A percentile compares a stretch with the other conserved stretches of the same genome.
Conservation (phyloP, 2,888 invertebrate genomes). For the Germaria angustata region DNA sequence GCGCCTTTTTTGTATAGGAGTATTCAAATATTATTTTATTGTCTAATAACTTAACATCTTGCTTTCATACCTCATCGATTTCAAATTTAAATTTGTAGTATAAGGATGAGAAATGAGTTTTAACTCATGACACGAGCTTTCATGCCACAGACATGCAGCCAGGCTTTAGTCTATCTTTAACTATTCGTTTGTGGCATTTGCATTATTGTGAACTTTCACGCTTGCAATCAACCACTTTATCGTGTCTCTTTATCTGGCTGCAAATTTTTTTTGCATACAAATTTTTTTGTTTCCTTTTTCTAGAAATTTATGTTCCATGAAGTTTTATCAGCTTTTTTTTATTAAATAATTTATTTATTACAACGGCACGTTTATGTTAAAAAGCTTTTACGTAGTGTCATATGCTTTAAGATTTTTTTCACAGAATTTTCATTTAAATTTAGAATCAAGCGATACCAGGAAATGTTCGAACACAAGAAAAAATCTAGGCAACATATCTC, state of each 20-base stretch:
- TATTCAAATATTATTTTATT: constrained; percentile 7
- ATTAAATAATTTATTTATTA: constrained; percentile 52
- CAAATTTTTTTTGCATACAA: constrained; percentile 16
- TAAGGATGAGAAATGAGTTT: constrained; percentile 34
- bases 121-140: constrained; percentile 27
- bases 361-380: constrained; percentile 41
- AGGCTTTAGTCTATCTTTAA: background rate
- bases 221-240: constrained; percentile 43
- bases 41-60: background rate
- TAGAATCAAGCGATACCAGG: constrained; percentile 29
- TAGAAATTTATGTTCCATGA: constrained; percentile 41
- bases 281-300: background rate
- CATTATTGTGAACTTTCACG: constrained; percentile 54
- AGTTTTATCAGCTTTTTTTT: background rate
- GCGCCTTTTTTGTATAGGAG: background rate
- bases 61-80: constrained; percentile 5
- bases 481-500: constrained; percentile 20
- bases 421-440: constrained; percentile 27
- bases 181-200: constrained; percentile 34
- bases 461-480: background rate
- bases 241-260: constrained; percentile 31
- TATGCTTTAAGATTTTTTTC: background rate
- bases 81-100: background rate
- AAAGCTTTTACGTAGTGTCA: background rate
- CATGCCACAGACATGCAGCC: background rate